Evolutionary conservation across 2,113 vertebrate genomes (phyloP), one percentile per base, ranked within the genome.

Genomic region (Orthonyx spaldingii): DNA sequence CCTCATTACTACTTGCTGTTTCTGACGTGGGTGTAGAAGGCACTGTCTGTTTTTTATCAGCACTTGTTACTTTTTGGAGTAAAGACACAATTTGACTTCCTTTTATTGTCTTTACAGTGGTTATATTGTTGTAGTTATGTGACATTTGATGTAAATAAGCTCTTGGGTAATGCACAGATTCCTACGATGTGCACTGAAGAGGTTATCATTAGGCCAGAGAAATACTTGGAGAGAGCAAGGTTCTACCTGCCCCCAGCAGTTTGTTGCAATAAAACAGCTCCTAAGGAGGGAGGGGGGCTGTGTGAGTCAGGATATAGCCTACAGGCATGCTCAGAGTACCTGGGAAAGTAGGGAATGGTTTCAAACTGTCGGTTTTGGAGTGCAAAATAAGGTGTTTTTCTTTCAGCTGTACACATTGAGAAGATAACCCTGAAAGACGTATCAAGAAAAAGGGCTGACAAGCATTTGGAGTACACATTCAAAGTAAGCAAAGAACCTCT

Each of bases 321-420:
- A 12, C 6, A 33, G 30, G 33, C 16, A 13, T 84, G 74, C 47
- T 90, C 33, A 41, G 39, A 41, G 68, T 47, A 50, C 44, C 59
- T 88, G 28, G 23, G 42, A 44, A 70, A 65, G 35, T 39, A 61
- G 28, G 23, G 49, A 70, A 12, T 1, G 1, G 0, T 59, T 91
- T 92, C 28, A 65, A 74, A 46, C 27, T 85, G 64, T 78, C n/a
- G 12, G 16, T 92, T 93, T n/a, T 84, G 32, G 44, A 19, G 16
- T 84, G 26, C 57, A 44, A 47, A 75, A 6, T 97, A 84, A 96
- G 60, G 70, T 84, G 83, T 96, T 96, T 98, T 94, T 95, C 95
- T 98, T 98, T 94, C 98, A 99, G 99, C 99, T 66, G 99, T 99
- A 41, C 98, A 99, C 94, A 99, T 99, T 94, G 98, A 99, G 96